These are phyloP conservation scores for Meteorus sp. DNA, from an alignment of 1,140 invertebrate species.

Conservation along the genomic window DNA sequence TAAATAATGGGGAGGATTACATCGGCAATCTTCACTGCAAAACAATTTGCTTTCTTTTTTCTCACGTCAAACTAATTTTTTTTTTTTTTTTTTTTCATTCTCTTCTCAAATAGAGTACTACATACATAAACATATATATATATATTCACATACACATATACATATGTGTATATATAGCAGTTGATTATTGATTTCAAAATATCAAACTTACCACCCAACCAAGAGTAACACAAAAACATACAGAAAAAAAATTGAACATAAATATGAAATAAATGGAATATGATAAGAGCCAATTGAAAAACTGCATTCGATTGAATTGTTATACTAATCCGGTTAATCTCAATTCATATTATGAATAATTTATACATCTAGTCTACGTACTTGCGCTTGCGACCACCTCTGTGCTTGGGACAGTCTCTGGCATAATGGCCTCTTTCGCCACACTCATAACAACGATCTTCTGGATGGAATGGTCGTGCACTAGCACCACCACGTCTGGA, in stretches of 20 bases:
- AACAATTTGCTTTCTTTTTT: slow-evolving; percentile 34
- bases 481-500: slow-evolving; percentile 63
- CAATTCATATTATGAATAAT: not conserved
- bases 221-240: not conserved
- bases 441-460: slow-evolving; percentile 91
- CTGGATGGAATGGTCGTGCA: slow-evolving; percentile 73
- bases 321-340: no score
- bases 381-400: slow-evolving; percentile 60
- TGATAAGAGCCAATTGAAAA: not conserved
- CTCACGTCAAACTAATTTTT: slow-evolving; percentile 29
- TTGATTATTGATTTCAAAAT: not conserved
- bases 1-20: slow-evolving; percentile 62
- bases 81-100: slow-evolving; percentile 28
- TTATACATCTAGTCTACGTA: slow-evolving; percentile 47
- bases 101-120: slow-evolving; percentile 4
- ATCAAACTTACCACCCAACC: not conserved
- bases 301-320: no score
- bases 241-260: slow-evolving; percentile 6
- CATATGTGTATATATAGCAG: not conserved
- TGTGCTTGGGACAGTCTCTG: slow-evolving; percentile 77
- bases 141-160: not conserved
- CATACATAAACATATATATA: not conserved
- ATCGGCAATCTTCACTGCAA: slow-evolving; percentile 46
- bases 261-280: not conserved
- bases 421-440: slow-evolving; percentile 90